These are phyloP conservation scores for Sepioteuthis lessoniana DNA, from an alignment of 2,888 invertebrate genomes.

Conservation along the genomic window DNA sequence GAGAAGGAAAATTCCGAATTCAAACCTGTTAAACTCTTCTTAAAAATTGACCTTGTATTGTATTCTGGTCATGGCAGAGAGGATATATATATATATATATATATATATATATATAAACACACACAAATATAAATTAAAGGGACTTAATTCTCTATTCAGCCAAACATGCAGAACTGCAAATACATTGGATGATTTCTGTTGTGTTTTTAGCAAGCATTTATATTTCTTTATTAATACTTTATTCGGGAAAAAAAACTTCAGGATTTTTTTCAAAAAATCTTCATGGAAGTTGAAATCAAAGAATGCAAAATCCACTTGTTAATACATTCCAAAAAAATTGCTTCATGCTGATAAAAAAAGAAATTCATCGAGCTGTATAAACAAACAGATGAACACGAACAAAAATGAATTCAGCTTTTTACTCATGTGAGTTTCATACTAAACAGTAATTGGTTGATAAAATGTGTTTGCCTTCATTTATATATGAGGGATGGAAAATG, in stretches of 20 bases:
- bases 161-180: background rate
- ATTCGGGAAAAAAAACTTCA: background rate
- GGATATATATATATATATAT: too few relatives aligned
- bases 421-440: background rate
- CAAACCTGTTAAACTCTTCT: too few relatives aligned
- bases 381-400: background rate
- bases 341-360: background rate
- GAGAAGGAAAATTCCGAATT: too few relatives aligned
- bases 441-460: background rate
- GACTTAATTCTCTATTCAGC: background rate
- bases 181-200: background rate
- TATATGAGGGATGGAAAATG: background rate
- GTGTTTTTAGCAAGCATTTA: background rate
- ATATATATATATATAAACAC: too few relatives aligned
- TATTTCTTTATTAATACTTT: background rate
- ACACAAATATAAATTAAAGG: background rate
- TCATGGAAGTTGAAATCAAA: background rate
- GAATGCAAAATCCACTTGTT: background rate
- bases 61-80: too few relatives aligned
- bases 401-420: too few relatives aligned
- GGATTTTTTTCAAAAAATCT: background rate
- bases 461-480: background rate
- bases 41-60: too few relatives aligned
- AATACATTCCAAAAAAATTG: slow-evolving; percentile 2
- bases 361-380: background rate